A percentile compares a stretch with the other conserved stretches of the same genome.
These are phyloP conservation scores for Siderastrea radians DNA, from an alignment of 92 coral and sea anemone genomes.

Conservation along the genomic window DNA sequence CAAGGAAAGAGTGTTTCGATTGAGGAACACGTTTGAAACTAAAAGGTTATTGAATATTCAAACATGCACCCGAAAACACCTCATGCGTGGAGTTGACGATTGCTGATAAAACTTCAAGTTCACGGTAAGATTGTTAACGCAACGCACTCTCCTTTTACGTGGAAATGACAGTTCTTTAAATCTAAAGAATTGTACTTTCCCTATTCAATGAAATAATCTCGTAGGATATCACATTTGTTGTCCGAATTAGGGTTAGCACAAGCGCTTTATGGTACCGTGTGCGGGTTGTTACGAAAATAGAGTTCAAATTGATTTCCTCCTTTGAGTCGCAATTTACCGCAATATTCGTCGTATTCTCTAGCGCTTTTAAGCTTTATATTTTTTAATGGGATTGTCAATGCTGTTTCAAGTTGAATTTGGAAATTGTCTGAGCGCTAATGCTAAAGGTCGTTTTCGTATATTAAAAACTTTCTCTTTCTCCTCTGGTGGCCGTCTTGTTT, in stretches of 20 bases:
- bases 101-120: conserved; percentile 62
- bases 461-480: conserved; percentile 48
- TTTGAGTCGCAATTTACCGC: conserved; percentile 22
- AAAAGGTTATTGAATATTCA: conserved; percentile 69
- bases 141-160: background rate
- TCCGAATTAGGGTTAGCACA: conserved; percentile 25
- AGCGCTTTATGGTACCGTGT: conserved; percentile 54
- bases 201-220: background rate
- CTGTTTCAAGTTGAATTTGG: background rate
- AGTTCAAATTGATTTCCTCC: conserved; percentile 47
- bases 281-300: conserved; percentile 64
- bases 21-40: conserved; percentile 53
- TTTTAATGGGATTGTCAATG: conserved; percentile 11
- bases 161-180: background rate
- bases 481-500: conserved; percentile 63
- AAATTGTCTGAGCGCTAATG: background rate
- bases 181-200: background rate
- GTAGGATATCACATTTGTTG: conserved; percentile 14
- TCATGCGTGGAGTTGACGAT: conserved; percentile 81
- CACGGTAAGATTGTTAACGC: conserved; percentile 39
- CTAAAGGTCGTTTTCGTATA: conserved; percentile 42
- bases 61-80: conserved; percentile 58
- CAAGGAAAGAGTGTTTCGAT: conserved; percentile 35
- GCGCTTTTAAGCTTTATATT: conserved; percentile 7
- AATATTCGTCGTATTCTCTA: background rate